Evolutionary conservation across 2,888 invertebrate genomes (phyloP).

Genomic region (Elegia similella): DNA sequence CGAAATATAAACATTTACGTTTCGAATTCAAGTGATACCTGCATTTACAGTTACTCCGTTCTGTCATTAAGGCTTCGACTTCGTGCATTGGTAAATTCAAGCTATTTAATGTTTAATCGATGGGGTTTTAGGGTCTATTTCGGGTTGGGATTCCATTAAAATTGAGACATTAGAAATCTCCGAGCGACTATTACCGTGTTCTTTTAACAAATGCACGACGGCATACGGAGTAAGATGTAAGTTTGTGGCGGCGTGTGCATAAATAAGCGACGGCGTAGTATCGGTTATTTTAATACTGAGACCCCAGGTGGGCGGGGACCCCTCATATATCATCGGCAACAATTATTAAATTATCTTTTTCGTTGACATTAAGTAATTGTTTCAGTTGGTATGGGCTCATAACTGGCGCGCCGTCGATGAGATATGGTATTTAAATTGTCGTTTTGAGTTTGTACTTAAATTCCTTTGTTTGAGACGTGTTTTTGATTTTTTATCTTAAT

Average conservation of each 20-base stretch:
- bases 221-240: conserved; percentile 76
- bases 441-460: conserved; percentile 48
- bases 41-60: conserved; percentile 43
- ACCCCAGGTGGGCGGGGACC: conserved; percentile 76
- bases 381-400: conserved; percentile 57
- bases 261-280: conserved; percentile 70
- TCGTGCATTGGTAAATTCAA: conserved; percentile 51
- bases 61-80: conserved; percentile 32
- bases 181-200: conserved; percentile 77
- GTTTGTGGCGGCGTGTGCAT: conserved; percentile 65
- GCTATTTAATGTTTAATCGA: conserved; percentile 35
- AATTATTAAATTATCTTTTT: conserved; percentile 82
- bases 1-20: conserved; percentile 37
- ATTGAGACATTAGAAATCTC: conserved; percentile 81
- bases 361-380: conserved; percentile 82
- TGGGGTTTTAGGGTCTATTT: conserved; percentile 38
- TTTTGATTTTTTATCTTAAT: conserved; percentile 30
- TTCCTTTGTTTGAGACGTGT: conserved; percentile 42
- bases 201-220: conserved; percentile 78
- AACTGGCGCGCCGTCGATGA: conserved; percentile 61
- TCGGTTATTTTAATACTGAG: conserved; percentile 72
- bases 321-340: conserved; percentile 73
- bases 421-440: conserved; percentile 63
- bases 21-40: conserved; percentile 36
- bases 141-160: conserved; percentile 40